Evolutionary conservation across 2,113 vertebrate species (phyloP).

Genomic region (Bujurquina vittata): DNA sequence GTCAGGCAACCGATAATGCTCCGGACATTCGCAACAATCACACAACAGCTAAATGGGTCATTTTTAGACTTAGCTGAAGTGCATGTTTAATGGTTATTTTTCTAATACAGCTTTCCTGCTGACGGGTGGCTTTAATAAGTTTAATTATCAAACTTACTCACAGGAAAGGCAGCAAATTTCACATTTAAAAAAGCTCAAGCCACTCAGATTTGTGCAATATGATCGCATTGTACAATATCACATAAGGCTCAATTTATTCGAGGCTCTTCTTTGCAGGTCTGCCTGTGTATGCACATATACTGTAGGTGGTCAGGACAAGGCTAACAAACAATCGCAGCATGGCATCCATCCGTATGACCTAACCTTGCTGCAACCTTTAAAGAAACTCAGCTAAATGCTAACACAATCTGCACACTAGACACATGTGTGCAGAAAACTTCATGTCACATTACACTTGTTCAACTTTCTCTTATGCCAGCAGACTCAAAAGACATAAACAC

Average conservation of each 20-base stretch:
- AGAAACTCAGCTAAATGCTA: slow-evolving; percentile 32
- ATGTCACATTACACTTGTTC: slow-evolving; percentile 7
- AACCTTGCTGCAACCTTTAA: neutral
- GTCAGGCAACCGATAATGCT: neutral
- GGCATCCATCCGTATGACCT: neutral
- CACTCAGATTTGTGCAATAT: neutral
- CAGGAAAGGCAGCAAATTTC: neutral
- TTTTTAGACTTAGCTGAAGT: slow-evolving; percentile 14
- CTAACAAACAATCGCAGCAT: neutral
- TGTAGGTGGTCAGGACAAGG: too few relatives aligned
- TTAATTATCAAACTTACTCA: neutral
- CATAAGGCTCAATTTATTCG: too few relatives aligned
- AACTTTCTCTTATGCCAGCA: slow-evolving; percentile 36
- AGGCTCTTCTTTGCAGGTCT: too few relatives aligned
- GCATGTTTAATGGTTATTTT: slow-evolving; percentile 3
- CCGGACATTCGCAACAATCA: neutral
- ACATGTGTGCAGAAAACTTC: slow-evolving; percentile 28
- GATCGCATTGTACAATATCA: neutral
- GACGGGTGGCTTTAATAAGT: neutral
- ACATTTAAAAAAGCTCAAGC: neutral
- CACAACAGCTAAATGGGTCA: neutral
- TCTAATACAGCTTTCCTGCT: neutral
- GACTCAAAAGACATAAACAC: slow-evolving; percentile 19
- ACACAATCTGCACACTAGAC: slow-evolving; percentile 13
- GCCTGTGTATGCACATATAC: too few relatives aligned